Evolutionary conservation across 2,113 vertebrate species (phyloP), one percentile per base, ranked within the genome.

Genomic region (Murina feae): DNA sequence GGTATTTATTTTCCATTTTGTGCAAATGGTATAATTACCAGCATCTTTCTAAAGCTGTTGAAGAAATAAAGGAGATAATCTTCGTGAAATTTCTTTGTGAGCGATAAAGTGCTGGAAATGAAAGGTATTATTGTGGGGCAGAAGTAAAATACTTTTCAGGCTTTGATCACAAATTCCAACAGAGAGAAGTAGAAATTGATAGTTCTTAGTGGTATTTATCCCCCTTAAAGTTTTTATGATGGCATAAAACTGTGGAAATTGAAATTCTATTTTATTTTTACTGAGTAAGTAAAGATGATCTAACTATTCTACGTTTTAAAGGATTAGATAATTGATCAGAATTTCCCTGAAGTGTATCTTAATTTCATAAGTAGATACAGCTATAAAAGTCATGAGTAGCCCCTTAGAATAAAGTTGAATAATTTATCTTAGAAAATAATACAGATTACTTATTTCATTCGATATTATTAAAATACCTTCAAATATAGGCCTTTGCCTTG

Each of bases 251-350:
- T 63, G 6, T 12, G 79, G 39, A 80, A 89, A 76, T 69, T 86
- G 6, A 60, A 71, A 74, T 92, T 42, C 18, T 51, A 53, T 83
- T 86, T 93, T 11, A 80, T 80, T 92, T 96, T 92, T 74, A 53
- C 30, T 89, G 30, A 65, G 37, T 2, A 90, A 66, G 25, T 39
- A 9, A 82, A 90, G 58, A 72, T 90, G 55, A 90, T 58, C 4
- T 83, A 91, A 76, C 30, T 65, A 47, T 39, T 35, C 9, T 78
- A 66, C 69, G 10, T 82, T 92, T 75, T 55, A 90, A 87, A 85
- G 32, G 18, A 42, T 63, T 82, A 76, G 25, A 86, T 87, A 35
- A 85, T 53, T 63, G 28, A 86, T 35, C 63, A 21, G 7, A 72
- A 37, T 81, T 80, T 44, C 89, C 60, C 60, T 90, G 25, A 93